Percentiles rank a stretch among this genome's conserved stretches.
Evolutionary conservation across 2,888 invertebrate genomes (phyloP).

Genomic region (Coleophora deauratella): DNA sequence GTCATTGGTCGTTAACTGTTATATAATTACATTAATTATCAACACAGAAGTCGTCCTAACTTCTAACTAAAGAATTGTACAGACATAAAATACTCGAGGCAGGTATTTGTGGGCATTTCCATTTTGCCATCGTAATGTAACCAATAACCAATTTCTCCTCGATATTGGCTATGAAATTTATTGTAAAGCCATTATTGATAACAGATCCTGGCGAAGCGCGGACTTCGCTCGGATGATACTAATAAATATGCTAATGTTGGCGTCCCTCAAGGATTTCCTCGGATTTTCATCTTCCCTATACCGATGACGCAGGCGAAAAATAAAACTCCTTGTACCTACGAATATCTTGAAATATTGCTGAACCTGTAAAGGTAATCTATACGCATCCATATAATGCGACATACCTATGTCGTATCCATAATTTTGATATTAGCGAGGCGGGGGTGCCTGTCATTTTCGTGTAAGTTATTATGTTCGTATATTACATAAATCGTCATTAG

Average conservation of each 20-base stretch:
- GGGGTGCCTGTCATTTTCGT: no score
- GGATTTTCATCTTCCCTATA: slow-evolving; percentile 57
- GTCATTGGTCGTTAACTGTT: no score
- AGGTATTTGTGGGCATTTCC: no score
- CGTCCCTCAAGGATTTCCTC: slow-evolving; percentile 61
- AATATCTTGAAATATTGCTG: slow-evolving; percentile 42
- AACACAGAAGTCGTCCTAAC: no score
- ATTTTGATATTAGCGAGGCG: no score
- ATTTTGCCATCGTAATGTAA: no score
- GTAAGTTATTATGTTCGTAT: no score
- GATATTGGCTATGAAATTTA: slow-evolving; percentile 25
- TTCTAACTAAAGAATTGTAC: no score
- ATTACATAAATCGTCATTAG: no score
- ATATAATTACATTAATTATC: no score
- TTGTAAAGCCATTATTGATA: slow-evolving; percentile 54
- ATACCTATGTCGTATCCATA: not conserved
- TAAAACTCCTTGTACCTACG: slow-evolving; percentile 32
- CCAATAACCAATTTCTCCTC: not conserved
- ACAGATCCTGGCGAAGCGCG: slow-evolving; percentile 36
- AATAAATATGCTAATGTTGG: slow-evolving; percentile 64
- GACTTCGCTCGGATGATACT: slow-evolving; percentile 49
- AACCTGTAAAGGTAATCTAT: slow-evolving; percentile 31
- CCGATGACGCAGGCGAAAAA: slow-evolving; percentile 54
- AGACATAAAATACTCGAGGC: no score
- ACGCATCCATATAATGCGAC: not conserved